Percentiles rank a stretch among this genome's conserved stretches.
Conservation (phyloP, 2,888 invertebrate genomes). For the Drosophila anomalata region DNA sequence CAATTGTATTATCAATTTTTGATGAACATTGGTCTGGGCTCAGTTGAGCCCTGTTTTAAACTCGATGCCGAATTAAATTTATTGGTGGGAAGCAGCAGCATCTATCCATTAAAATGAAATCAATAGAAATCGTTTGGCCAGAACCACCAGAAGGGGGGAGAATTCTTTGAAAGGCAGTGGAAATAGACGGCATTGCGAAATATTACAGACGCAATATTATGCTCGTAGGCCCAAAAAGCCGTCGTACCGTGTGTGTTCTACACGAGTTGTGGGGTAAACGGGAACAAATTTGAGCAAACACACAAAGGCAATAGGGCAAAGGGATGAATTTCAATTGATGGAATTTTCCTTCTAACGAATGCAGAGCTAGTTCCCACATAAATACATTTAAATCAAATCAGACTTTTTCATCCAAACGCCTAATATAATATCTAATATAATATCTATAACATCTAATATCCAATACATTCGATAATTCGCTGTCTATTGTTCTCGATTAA, state of each 20-base stretch:
- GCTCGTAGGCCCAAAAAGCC: neutral
- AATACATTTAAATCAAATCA: neutral
- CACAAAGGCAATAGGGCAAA: conserved; percentile 12
- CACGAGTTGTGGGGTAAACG: neutral
- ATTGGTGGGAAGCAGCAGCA: conserved; percentile 19
- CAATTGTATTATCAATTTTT: conserved; percentile 24
- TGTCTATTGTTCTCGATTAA: neutral
- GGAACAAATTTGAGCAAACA: neutral
- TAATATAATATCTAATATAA: too few relatives aligned
- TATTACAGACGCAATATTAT: neutral
- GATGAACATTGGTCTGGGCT: conserved; percentile 6
- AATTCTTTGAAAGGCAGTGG: conserved; percentile 1
- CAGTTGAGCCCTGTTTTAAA: conserved; percentile 5
- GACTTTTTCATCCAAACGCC: neutral
- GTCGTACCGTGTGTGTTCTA: neutral
- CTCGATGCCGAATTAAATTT: conserved; percentile 6
- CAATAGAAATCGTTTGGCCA: conserved; percentile 23
- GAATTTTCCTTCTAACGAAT: neutral
- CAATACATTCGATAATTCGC: neutral
- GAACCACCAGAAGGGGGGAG: neutral
- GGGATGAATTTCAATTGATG: conserved; percentile 5
- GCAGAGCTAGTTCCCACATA: neutral
- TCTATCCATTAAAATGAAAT: conserved; percentile 28
- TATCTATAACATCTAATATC: too few relatives aligned
- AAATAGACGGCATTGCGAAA: neutral